Evolutionary conservation across 2,888 invertebrate species (phyloP), one percentile per base, ranked within the genome.

Genomic region (Dilophus febrilis): DNA sequence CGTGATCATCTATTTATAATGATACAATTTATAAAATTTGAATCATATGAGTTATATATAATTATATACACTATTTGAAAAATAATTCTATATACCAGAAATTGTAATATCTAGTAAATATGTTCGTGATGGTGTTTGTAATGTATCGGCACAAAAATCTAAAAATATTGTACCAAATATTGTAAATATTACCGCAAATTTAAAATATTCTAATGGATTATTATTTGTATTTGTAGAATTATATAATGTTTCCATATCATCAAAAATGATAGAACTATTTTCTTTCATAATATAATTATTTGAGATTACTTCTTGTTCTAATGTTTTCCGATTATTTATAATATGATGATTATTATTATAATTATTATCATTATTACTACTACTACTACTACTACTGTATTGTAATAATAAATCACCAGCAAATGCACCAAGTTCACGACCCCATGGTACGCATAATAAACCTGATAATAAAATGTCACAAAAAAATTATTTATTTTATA

Each of bases 81-180:
- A 8, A 17, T n/a, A 37, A 2, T 16, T 32, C n/a, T 22, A 37
- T 43, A 41, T 35, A 57, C 60, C 57, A n/a, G 72, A 70, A 37
- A 68, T 53, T 29, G 69, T 68, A 42, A 74, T 67, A 47, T 76
- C 76, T 34, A 76, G 55, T 39, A 76, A 55, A 53, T 73, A 74
- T 7, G 75, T 71, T 45, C 75, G 57, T 2, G 72, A 65, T 1
- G 75, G 75, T 32, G 72, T 72, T 52, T 75, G 75, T 46, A 73
- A 73, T 2, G 73, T 72, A 51, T 76, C 75, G 14, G 74, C 72
- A 55, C 72, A 67, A 48, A 74, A 73, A 50, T 76, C 75, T 44
- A 76, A 49, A 40, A 75, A 48, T 2, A 73, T 68, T 38, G 72
- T 71, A 14, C 74, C 75, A 5, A 74, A 44, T 10, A 75, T 67